Evolutionary conservation across 2,113 vertebrate species (phyloP).

Genomic region (Toxotes jaculatrix): DNA sequence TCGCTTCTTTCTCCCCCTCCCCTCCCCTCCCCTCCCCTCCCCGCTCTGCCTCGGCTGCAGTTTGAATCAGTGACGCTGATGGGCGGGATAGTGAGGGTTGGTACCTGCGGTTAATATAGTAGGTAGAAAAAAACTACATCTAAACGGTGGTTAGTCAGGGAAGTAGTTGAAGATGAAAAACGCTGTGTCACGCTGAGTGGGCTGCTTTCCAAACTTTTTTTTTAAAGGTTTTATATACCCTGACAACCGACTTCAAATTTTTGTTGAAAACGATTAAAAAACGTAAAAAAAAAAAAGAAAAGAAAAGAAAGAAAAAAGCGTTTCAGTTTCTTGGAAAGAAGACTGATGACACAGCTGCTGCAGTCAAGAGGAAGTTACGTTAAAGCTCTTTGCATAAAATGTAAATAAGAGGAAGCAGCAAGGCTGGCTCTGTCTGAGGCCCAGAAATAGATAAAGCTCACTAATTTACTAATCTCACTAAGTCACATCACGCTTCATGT

Average conservation of each 20-base stretch:
- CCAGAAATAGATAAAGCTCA: no score
- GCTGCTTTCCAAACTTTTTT: background rate
- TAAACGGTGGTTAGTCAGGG: background rate
- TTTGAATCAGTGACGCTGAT: constrained; percentile 82
- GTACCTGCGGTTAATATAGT: constrained; percentile 35
- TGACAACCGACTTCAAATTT: background rate
- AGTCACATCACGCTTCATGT: no score
- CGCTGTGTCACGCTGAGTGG: constrained; percentile 35
- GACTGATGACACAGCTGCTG: no score
- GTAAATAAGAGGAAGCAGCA: no score
- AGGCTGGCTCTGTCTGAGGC: no score
- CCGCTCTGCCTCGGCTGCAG: constrained; percentile 61
- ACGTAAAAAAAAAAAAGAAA: no score
- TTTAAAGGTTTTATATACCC: background rate
- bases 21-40: background rate
- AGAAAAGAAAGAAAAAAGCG: no score
- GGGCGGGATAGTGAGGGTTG: constrained; percentile 75
- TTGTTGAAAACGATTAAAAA: background rate
- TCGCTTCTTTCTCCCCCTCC: constrained; percentile 24
- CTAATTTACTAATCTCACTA: no score
- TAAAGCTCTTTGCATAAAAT: no score
- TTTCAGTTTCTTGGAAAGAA: no score
- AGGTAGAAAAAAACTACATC: background rate
- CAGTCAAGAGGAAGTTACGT: no score
- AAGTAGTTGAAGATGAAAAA: background rate